These are phyloP conservation scores for Clivina fossor DNA, from an alignment of 2,888 invertebrate genomes.

Conservation along the genomic window DNA sequence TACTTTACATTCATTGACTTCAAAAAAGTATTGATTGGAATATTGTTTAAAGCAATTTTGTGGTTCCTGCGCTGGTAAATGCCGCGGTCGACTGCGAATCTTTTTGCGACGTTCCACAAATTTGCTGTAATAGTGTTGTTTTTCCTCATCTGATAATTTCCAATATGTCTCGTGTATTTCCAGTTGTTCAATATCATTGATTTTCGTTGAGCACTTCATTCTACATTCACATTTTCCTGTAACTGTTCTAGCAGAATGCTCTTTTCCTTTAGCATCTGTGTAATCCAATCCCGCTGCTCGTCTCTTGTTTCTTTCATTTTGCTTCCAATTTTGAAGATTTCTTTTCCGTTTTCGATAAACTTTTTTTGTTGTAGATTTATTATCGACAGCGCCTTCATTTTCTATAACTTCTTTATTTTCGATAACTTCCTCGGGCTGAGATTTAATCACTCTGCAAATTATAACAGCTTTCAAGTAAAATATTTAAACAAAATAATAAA, in stretches of 20 bases:
- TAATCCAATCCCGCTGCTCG: slow-evolving; percentile 2
- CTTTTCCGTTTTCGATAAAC: neutral
- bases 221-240: neutral
- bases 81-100: slow-evolving; percentile 1
- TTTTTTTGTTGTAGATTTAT: neutral
- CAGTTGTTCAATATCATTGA: slow-evolving; percentile 8
- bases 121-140: slow-evolving; percentile 21
- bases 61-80: neutral
- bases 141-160: slow-evolving; percentile 10
- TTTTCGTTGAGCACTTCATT: slow-evolving; percentile 18
- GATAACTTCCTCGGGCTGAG: too few species aligned
- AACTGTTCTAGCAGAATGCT: neutral
- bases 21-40: slow-evolving; percentile 21
- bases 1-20: slow-evolving; percentile 2
- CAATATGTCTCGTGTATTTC: slow-evolving; percentile 16
- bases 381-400: too few species aligned
- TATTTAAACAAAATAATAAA: too few species aligned
- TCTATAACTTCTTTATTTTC: too few species aligned
- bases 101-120: slow-evolving; percentile 6
- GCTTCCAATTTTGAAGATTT: slow-evolving; percentile 5
- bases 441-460: too few species aligned
- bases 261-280: neutral
- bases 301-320: slow-evolving; percentile 3
- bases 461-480: too few species aligned
- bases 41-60: neutral